These are phyloP conservation scores for Celastrina argiolus DNA, from an alignment of 2,888 invertebrate species.

Conservation along the genomic window DNA sequence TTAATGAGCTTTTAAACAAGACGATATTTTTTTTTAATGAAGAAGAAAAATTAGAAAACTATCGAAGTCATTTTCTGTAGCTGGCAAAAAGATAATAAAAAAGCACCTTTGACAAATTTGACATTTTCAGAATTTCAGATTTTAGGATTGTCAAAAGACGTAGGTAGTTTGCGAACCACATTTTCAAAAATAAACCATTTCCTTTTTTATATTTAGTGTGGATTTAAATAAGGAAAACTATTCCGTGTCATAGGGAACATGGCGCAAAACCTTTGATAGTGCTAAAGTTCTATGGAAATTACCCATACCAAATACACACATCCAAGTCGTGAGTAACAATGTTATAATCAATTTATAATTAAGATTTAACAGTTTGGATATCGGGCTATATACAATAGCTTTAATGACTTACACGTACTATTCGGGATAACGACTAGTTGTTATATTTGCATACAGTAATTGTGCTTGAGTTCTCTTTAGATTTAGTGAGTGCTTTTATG, in stretches of 20 bases:
- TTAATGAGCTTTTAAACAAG: no score
- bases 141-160: conserved; percentile 23
- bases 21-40: no score
- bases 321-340: conserved; percentile 59
- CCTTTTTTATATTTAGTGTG: neutral
- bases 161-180: conserved; percentile 40
- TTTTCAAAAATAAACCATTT: conserved; percentile 30
- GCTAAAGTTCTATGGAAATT: conserved; percentile 62
- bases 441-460: conserved; percentile 71
- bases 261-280: conserved; percentile 51
- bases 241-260: conserved; percentile 39
- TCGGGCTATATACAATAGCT: conserved; percentile 43
- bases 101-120: conserved; percentile 8
- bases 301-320: conserved; percentile 50
- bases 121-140: conserved; percentile 20
- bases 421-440: conserved; percentile 56
- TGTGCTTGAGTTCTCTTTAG: conserved; percentile 46
- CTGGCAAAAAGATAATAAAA: neutral
- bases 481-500: conserved; percentile 35
- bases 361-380: conserved; percentile 43
- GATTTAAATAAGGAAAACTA: conserved; percentile 32
- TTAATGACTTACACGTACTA: conserved; percentile 49
- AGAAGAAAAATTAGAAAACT: no score
- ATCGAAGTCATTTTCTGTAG: neutral
- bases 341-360: conserved; percentile 38